phyloP scores from a whole-genome alignment of 2,797 vertebrate species.

The Notamacropus eugenii region DNA sequence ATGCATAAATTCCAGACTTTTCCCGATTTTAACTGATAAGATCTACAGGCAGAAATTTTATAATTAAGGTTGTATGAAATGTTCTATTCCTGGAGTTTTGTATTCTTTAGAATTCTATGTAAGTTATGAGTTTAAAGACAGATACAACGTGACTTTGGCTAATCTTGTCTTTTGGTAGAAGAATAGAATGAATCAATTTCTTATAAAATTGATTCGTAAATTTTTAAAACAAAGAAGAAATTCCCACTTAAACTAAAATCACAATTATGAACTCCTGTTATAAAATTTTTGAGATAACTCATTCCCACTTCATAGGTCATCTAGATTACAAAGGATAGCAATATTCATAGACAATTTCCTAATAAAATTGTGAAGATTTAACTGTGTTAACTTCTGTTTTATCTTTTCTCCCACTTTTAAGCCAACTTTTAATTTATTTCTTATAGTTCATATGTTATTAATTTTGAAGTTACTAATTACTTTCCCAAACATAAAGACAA shows the following conservation, averaged over 20 bases:
- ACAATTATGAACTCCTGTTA: slow-evolving; percentile 35
- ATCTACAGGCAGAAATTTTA: slow-evolving; percentile 57
- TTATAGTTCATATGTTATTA: slow-evolving; percentile 25
- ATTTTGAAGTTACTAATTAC: slow-evolving; percentile 20
- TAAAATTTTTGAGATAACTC: slow-evolving; percentile 17
- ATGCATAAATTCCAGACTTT: slow-evolving; percentile 14
- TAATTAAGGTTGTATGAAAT: slow-evolving; percentile 40
- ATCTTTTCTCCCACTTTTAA: slow-evolving; percentile 40
- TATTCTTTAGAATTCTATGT: slow-evolving; percentile 47
- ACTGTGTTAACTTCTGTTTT: background rate
- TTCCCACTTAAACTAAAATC: slow-evolving; percentile 19
- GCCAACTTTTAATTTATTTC: slow-evolving; percentile 48
- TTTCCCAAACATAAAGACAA: background rate
- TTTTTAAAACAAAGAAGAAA: slow-evolving; percentile 41
- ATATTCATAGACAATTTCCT: slow-evolving; percentile 20
- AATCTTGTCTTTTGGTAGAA: background rate
- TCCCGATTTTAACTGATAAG: slow-evolving; percentile 40
- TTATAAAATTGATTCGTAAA: slow-evolving; percentile 8
- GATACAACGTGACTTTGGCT: slow-evolving; percentile 43
- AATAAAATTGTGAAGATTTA: slow-evolving; percentile 7
- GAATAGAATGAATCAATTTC: background rate
- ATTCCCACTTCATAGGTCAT: slow-evolving; percentile 24
- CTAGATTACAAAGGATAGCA: slow-evolving; percentile 20
- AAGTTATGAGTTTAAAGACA: slow-evolving; percentile 51
- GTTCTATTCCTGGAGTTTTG: slow-evolving; percentile 9